Conservation (phyloP, 2,113 vertebrate genomes). For the Otus sunia region DNA sequence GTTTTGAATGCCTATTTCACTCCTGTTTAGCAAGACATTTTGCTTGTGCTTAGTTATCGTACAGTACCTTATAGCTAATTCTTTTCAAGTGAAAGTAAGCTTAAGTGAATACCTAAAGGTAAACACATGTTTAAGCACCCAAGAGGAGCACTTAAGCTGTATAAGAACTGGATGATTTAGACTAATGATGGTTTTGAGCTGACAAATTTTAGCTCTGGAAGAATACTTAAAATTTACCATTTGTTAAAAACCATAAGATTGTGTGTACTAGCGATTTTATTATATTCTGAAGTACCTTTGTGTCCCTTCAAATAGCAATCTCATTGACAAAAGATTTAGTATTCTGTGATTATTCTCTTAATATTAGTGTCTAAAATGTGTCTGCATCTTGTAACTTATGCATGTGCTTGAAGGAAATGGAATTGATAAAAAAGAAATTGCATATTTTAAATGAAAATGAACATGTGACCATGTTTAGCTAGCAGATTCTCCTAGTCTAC, state of each 20-base stretch:
- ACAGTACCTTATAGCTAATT: not conserved
- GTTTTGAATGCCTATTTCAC: not conserved
- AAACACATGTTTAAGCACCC: not conserved
- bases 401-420: conserved; percentile 44
- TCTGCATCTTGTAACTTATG: not conserved
- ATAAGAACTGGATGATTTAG: not conserved
- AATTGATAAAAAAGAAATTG: conserved; percentile 70
- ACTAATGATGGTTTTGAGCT: not conserved
- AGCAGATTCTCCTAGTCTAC: conserved; percentile 57
- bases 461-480: conserved; percentile 62
- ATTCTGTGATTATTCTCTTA: not conserved
- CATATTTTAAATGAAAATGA: conserved; percentile 69
- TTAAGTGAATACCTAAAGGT: not conserved
- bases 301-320: not conserved
- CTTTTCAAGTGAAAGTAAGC: not conserved
- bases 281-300: not conserved
- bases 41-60: not conserved
- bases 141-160: not conserved
- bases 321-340: not conserved
- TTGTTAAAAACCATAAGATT: not conserved
- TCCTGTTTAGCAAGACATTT: not conserved
- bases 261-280: not conserved
- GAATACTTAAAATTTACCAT: not conserved
- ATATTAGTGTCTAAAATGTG: not conserved
- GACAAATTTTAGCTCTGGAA: not conserved